Conservation (phyloP, 1,140 invertebrate genomes). For the Helicoverpa armigera region DNA sequence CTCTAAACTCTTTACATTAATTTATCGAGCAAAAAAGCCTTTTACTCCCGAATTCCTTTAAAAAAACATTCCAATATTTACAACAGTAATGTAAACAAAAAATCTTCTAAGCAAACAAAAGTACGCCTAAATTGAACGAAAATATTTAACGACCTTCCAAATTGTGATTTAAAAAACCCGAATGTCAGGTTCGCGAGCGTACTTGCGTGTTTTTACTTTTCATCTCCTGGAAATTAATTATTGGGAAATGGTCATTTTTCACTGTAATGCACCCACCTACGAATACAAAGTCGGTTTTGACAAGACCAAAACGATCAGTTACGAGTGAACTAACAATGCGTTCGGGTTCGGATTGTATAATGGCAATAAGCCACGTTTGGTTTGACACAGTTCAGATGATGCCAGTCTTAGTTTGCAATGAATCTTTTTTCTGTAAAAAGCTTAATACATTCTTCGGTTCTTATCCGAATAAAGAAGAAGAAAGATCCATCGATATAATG, state of each 20-base stretch:
- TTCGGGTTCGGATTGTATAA: too few species aligned
- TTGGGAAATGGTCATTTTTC: constrained; percentile 21
- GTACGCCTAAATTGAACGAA: constrained; percentile 1
- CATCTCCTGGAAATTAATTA: constrained; percentile 32
- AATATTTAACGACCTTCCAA: constrained; percentile 21
- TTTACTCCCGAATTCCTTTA: neutral
- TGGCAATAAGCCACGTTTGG: too few species aligned
- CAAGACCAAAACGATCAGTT: too few species aligned
- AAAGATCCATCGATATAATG: too few species aligned
- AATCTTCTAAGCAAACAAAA: constrained; percentile 20
- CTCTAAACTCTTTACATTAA: neutral
- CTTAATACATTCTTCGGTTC: too few species aligned
- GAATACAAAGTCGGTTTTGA: neutral
- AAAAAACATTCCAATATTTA: constrained; percentile 27
- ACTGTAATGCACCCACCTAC: neutral
- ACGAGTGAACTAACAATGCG: too few species aligned
- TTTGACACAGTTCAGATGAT: too few species aligned
- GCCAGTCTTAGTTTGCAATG: too few species aligned
- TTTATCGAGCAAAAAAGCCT: neutral
- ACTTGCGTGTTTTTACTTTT: constrained; percentile 36
- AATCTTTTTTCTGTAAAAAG: too few species aligned
- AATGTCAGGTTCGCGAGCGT: constrained; percentile 6
- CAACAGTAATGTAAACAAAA: neutral
- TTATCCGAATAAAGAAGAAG: too few species aligned
- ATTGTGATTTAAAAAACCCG: constrained; percentile 1